A percentile compares a stretch with the other conserved stretches of the same genome.
phyloP scores from a whole-genome alignment of 2,888 invertebrate genomes.

The Melipona beecheii region DNA sequence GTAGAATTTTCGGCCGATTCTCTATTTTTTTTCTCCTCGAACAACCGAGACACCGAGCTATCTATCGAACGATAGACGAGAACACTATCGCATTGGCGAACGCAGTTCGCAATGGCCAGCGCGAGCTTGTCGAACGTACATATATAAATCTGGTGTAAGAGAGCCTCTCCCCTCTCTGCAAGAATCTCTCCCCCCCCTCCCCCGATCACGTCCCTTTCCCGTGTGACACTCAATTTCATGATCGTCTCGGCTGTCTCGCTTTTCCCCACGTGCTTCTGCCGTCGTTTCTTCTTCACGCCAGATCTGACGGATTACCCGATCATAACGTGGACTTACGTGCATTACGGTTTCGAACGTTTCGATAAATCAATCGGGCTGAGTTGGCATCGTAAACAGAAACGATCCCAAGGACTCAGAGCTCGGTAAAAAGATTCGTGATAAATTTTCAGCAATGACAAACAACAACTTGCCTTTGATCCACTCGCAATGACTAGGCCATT shows the following conservation, averaged over 20 bases:
- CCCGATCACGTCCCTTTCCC: conserved; percentile 15
- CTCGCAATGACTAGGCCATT: background rate
- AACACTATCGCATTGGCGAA: conserved; percentile 46
- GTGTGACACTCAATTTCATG: conserved; percentile 36
- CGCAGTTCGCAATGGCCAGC: conserved; percentile 53
- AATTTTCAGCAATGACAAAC: too few species aligned
- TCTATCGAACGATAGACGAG: conserved; percentile 15
- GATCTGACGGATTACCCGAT: background rate
- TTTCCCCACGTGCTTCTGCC: background rate
- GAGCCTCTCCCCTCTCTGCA: conserved; percentile 45
- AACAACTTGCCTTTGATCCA: background rate
- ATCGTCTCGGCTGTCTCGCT: background rate
- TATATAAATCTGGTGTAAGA: conserved; percentile 65
- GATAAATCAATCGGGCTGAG: background rate
- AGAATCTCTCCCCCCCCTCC: conserved; percentile 44
- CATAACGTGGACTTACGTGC: background rate
- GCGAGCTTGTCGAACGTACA: conserved; percentile 53
- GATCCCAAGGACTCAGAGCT: background rate
- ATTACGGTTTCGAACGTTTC: background rate
- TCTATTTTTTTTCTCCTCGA: background rate
- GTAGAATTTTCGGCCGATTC: background rate
- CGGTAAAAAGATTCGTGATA: background rate
- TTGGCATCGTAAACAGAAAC: background rate
- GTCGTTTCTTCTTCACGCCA: too few species aligned
- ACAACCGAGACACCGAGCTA: background rate